A percentile compares a stretch with the other conserved stretches of the same genome.
Conservation (phyloP, 2,113 vertebrate genomes). For the Shinisaurus crocodilurus region DNA sequence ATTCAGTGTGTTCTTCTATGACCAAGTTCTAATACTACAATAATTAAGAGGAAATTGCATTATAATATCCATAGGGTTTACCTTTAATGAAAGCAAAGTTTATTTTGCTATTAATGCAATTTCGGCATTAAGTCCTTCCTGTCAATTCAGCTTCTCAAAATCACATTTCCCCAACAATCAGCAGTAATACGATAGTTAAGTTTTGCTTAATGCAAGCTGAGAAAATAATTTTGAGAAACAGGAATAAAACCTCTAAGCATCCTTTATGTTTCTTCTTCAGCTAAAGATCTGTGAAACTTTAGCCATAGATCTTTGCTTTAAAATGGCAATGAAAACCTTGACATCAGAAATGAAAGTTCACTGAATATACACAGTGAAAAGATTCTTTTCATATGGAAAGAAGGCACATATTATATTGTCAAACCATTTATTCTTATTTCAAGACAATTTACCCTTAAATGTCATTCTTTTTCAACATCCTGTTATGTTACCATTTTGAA, state of each 20-base stretch:
- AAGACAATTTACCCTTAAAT: neutral
- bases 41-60: conserved; percentile 64
- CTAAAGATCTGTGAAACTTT: conserved; percentile 5
- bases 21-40: conserved; percentile 58
- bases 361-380: neutral
- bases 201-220: conserved; percentile 62
- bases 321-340: conserved; percentile 28
- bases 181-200: conserved; percentile 54
- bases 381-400: conserved; percentile 13
- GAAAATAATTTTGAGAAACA: conserved; percentile 47
- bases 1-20: conserved; percentile 43
- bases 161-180: conserved; percentile 50
- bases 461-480: neutral
- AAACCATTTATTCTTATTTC: conserved; percentile 5
- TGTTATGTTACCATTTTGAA: conserved; percentile 10
- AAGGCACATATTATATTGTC: neutral
- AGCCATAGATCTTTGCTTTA: neutral
- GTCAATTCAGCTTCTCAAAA: conserved; percentile 43
- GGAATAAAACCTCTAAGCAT: conserved; percentile 38
- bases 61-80: conserved; percentile 59
- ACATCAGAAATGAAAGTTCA: neutral
- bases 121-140: conserved; percentile 33
- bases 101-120: conserved; percentile 62
- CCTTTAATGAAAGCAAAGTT: conserved; percentile 50
- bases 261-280: conserved; percentile 7